Evolutionary conservation across 1,140 invertebrate genomes (phyloP), one percentile per base, ranked within the genome.

Genomic region (Rhyacophila brunnea): DNA sequence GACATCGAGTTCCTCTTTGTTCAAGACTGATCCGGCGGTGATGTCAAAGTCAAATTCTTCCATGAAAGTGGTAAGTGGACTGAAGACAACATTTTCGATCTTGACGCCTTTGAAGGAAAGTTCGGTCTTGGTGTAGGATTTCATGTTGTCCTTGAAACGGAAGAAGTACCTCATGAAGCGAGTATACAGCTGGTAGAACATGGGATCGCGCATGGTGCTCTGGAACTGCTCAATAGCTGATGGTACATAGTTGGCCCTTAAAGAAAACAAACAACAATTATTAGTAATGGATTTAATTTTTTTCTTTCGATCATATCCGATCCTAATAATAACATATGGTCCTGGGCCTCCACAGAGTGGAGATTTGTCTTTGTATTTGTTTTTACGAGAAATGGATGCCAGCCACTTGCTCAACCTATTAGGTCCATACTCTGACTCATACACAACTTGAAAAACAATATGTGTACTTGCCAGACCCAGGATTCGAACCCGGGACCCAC

Each of bases 141-240:
- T 77, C 15, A 79, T 75, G 40, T 72, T 71, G 1, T 66, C 55
- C 60, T 81, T 78, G 44, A 83, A 66, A 38, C 77, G 75, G 14
- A 67, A 18, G 47, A 83, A 84, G 68, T 86, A 87, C 68, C 72
- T 82, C n/a, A 73, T 48, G 10, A 34, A 60, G 68, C 74, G 73
- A 55, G 80, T 74, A 67, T 70, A 74, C 67, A 84, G 72, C 86
- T 83, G 38, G 68, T 67, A n/a, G 77, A 81, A 60, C 81, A 78
- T 2, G 57, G 60, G 50, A 83, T 75, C 4, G 81, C 63, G 58
- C 80, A 80, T 11, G 77, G 82, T 47, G 81, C 71, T 23, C 75
- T 71, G 51, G 79, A 71, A 38, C 72, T 62, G 74, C 57, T 82
- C 73, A 53, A 82, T 66, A 4, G 74, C 70, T 11, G 54, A n/a